Base-by-base conservation (phyloP, 37 sponge, comb jelly and placozoan species). In the Aplysina aerophoba region DNA sequence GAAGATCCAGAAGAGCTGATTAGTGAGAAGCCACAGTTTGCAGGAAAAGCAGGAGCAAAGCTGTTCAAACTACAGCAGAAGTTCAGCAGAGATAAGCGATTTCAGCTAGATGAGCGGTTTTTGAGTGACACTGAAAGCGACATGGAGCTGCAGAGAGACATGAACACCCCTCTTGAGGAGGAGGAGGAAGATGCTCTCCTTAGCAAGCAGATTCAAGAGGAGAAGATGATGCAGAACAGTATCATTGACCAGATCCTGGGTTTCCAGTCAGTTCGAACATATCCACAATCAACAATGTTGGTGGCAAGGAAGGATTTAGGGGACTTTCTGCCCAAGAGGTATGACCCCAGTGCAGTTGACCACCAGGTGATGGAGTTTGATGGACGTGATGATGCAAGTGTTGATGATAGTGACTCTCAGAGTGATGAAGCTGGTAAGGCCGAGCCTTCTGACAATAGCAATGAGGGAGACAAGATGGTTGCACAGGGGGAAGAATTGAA, bases 51-150 rank as follows among this genome's bases (percentile, higher is more conserved):
- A 17, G 91, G 91, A 83, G 87, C 57, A 28, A 87, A 82, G 44
- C 68, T 90, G 79, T 86, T 90, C 50, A 61, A 73, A 60, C 53
- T 90, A 24, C 91, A 90, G 72, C 66, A 78, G 55, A 66, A 59
- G 37, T 62, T 90, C 39, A 84, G 87, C 5, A 5, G 28, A 34
- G 91, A 90, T 44, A 64, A 19, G 28, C 61, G 91, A 30, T 90
- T 90, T 78, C 44, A 67, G 39, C 30, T 90, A 19, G 86, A 85
- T 34, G 80, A 83, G 38, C 64, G 83, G 37, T 90, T 90, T 61
- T 3, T 79, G 33, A 40, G 39, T 53, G 57, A 19, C 6, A 12
- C 15, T 54, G 27, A 53, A 13, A 27, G 64, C 11, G 40, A 44
- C 12, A 21, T n/a, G 1, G 78, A 75, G n/a, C 22, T 19, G n/a